A percentile compares a stretch with the other conserved stretches of the same genome.
Evolutionary conservation across 2,113 vertebrate genomes (phyloP).

Genomic region (Ophthalmolycus amberensis): DNA sequence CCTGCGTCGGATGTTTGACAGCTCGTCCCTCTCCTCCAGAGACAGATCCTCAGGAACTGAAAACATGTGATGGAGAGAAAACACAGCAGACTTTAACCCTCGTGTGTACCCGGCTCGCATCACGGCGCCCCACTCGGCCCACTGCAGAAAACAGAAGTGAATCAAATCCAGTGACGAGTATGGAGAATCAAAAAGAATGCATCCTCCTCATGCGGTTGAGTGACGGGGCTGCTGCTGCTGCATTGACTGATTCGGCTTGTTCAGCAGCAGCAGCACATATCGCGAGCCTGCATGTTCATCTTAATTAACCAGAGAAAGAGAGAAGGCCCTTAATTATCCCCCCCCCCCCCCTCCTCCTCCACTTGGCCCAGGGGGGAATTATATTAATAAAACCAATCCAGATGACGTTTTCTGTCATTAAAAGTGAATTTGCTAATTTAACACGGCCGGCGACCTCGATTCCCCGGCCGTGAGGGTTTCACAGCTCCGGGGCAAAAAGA

Average conservation of each 20-base stretch:
- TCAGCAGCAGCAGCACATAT: slow-evolving; percentile 41
- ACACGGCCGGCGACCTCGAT: slow-evolving; percentile 42
- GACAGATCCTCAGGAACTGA: slow-evolving; percentile 96
- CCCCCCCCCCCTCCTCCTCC: slow-evolving; percentile 21
- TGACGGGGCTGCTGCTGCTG: slow-evolving; percentile 18
- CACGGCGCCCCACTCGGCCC: not conserved
- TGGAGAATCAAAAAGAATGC: slow-evolving; percentile 7
- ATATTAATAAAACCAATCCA: slow-evolving; percentile 79
- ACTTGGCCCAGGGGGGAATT: slow-evolving; percentile 39
- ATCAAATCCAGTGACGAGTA: slow-evolving; percentile 4
- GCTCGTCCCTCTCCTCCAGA: slow-evolving; percentile 93
- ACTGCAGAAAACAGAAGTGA: not conserved
- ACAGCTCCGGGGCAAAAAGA: no score
- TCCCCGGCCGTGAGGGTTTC: slow-evolving; percentile 15
- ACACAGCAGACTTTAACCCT: slow-evolving; percentile 30
- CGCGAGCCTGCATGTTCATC: slow-evolving; percentile 42
- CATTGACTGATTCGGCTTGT: slow-evolving; percentile 13
- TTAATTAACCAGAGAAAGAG: slow-evolving; percentile 69
- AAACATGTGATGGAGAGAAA: slow-evolving; percentile 59
- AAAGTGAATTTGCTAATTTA: slow-evolving; percentile 66
- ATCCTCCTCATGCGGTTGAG: not conserved
- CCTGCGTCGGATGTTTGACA: slow-evolving; percentile 94
- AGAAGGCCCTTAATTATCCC: slow-evolving; percentile 69
- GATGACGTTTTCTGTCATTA: slow-evolving; percentile 72
- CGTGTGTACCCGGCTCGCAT: slow-evolving; percentile 6